Evolutionary conservation across 2,888 invertebrate genomes (phyloP), one percentile per base, ranked within the genome.

Genomic region (Macrophya annulata): DNA sequence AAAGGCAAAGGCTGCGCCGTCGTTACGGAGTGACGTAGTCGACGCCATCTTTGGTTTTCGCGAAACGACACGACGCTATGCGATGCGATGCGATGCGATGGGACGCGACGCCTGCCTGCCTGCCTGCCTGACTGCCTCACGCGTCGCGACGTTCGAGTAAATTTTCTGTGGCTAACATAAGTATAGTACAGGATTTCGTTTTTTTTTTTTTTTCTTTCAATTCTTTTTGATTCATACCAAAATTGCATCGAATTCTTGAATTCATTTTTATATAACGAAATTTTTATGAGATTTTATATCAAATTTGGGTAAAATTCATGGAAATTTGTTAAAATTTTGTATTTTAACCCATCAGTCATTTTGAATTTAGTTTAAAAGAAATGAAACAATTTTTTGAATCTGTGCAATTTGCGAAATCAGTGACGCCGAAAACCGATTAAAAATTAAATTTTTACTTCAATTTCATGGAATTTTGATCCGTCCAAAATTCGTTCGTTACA

Each of bases 11-110:
- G 37, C 37, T 68, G 68, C 68, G 45, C 74, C 12, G 21, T 74
- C 10, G 74, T 25, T 48, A 74, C 43, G 45, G 45, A 43, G 21
- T 48, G 74, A 74, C 74, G 74, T 45, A 43, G 43, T 72, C 74
- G 74, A 43, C 74, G 51, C 77, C 77, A 77, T 77, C 77, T 77
- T 77, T 77, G 55, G 6, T 77, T 77, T 77, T 77, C 48, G 55
- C 55, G 31, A 48, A 55, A 21, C 17, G 55, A 77, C 25, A 9
- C 72, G 40, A 37, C n/a, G 15, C 37, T 40, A 37, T n/a, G 55
- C 55, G 31, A 48, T n/a, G 15, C 17, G 55, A 77, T 12, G 8
- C 72, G 40, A 37, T n/a, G 37, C 37, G 71, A 37, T n/a, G 31
- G 15, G 31, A 9, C 37, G 68, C 71, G 71, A 37, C 17, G 71